Conservation (phyloP, 64 coral and sea anemone genomes). For the Actinia equina region DNA sequence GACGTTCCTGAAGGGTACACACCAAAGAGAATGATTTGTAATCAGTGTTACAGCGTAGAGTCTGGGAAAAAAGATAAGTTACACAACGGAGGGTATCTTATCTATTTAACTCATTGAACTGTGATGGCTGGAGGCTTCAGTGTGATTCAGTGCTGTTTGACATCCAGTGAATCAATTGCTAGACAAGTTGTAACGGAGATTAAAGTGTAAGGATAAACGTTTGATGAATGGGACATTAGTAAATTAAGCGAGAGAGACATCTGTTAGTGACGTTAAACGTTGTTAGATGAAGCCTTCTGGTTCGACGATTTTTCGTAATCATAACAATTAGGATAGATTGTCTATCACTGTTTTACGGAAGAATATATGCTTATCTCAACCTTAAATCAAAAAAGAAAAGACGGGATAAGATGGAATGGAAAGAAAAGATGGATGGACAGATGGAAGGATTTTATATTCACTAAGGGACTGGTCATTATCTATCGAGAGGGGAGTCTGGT, state of each 20-base stretch:
- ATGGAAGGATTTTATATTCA: no score
- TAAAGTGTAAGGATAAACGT: background rate
- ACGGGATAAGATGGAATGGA: background rate
- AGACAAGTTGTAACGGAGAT: background rate
- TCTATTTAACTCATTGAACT: background rate
- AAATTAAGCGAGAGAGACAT: background rate
- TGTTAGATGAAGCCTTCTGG: background rate
- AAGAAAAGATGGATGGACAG: no score
- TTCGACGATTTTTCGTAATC: background rate
- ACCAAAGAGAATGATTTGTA: background rate
- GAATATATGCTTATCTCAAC: no score
- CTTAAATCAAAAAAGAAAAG: no score
- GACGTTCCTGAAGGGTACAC: slow-evolving; percentile 54
- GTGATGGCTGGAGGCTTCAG: background rate
- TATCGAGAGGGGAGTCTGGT: no score
- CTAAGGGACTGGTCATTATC: no score
- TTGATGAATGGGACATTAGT: background rate
- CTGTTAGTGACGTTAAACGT: background rate
- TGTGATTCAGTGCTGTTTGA: background rate
- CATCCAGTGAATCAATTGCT: background rate
- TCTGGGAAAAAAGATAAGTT: slow-evolving; percentile 11
- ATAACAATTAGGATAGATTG: background rate
- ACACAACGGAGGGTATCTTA: background rate
- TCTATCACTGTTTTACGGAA: background rate
- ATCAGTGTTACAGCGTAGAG: background rate